Percentiles rank a stretch among this genome's conserved stretches.
Conservation (phyloP, 2,113 vertebrate genomes). For the Dasyornis broadbenti region DNA sequence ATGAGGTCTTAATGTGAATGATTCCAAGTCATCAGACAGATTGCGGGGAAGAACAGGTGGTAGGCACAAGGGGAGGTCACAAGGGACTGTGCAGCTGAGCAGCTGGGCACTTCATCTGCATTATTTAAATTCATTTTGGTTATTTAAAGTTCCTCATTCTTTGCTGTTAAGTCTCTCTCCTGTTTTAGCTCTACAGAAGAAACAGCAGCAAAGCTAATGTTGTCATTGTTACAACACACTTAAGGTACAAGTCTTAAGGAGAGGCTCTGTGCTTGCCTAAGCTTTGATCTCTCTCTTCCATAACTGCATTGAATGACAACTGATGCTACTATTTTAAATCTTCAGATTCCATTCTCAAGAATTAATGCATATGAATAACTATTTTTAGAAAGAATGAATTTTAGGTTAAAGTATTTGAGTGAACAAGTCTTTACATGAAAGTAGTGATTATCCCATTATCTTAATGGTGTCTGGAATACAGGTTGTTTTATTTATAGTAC, state of each 20-base stretch:
- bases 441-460: not conserved
- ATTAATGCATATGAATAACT: not conserved
- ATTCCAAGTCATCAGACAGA: not conserved
- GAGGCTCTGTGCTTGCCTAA: not conserved
- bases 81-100: not conserved
- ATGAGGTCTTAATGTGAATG: not conserved
- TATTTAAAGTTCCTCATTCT: not conserved
- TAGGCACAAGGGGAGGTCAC: not conserved
- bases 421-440: not conserved
- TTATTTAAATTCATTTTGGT: not conserved
- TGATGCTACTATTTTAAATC: not conserved
- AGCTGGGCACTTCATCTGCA: not conserved
- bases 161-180: not conserved
- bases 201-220: not conserved
- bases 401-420: not conserved
- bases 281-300: not conserved
- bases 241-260: not conserved
- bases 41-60: not conserved
- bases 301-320: not conserved
- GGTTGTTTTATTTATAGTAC: not conserved
- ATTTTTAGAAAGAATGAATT: not conserved
- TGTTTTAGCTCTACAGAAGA: not conserved
- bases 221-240: not conserved
- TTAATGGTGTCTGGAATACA: not conserved
- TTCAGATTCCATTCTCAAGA: not conserved